Evolutionary conservation across 2,888 invertebrate genomes (phyloP), one percentile per base, ranked within the genome.

Genomic region (Chrysotoxum bicinctum): DNA sequence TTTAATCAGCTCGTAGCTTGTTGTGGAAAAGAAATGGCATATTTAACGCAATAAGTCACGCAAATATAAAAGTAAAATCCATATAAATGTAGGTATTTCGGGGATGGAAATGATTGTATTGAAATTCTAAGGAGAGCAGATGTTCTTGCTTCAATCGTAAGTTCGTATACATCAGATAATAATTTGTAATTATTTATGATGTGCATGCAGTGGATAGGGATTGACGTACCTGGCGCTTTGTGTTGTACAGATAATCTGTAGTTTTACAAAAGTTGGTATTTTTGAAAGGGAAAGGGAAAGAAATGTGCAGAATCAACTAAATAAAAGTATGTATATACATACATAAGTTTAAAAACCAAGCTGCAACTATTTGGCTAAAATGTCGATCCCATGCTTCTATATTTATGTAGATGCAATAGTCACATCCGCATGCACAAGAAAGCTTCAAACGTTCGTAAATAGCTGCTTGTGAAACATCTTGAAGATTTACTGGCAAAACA

Each of bases 1-100:
- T 69, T 70, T 75, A 69, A 80, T 75, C 45, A 50, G 62, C 64
- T 81, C 70, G 64, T 73, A 50, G 62, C 64, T 81, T 75, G 64
- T 73, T 77, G 30, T 37, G 8, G 48, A 26, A 69, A 37, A 75
- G 52, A 19, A 62, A 60, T 58, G 64, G n/a, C 30, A 52, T 66
- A 8, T 40, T 73, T 62, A 26, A 69, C 68, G 69, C 69, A 58
- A 58, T 30, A 37, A 64, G 70, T 35, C 64, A 74, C 66, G 79
- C 66, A 54, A 75, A 23, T 32, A 52, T 74, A 30, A 73, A 35
- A 26, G 16, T 21, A 48, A 43, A 2, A 12, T 8, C 2, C 4
- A 10, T 23, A 50, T 5, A 14, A 23, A 19, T 45, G 9, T 32
- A 0, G 12, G 54, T 32, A 9, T 26, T 2, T 12, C 9, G 19